These are phyloP conservation scores for Globodera rostochiensis DNA, from an alignment of 1,140 invertebrate genomes.

Conservation along the genomic window DNA sequence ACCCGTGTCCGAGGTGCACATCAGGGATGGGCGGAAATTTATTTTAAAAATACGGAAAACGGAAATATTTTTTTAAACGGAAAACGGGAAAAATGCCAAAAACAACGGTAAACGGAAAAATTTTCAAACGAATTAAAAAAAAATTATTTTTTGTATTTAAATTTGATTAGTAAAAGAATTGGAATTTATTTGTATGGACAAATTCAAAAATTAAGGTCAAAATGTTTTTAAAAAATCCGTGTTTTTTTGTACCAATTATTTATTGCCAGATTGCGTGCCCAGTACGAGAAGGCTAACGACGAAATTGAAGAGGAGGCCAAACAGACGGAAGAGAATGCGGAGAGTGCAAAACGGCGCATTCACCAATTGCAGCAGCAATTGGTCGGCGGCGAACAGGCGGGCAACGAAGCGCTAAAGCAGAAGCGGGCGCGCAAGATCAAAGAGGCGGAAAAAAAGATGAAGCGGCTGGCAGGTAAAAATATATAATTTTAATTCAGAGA, in stretches of 20 bases:
- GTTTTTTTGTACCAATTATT: not conserved
- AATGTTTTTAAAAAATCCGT: not conserved
- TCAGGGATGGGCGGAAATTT: too few relatives aligned
- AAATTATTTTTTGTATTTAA: too few relatives aligned
- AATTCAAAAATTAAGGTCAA: too few relatives aligned
- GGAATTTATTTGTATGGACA: too few relatives aligned
- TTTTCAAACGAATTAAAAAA: too few relatives aligned
- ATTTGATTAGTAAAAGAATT: too few relatives aligned
- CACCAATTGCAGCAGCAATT: conserved; percentile 76
- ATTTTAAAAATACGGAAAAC: too few relatives aligned
- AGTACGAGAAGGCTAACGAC: conserved; percentile 71
- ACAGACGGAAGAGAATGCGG: conserved; percentile 20
- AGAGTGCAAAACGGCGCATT: conserved; percentile 65
- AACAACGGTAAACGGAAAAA: too few relatives aligned
- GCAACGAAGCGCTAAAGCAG: conserved; percentile 73
- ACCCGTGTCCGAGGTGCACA: too few relatives aligned
- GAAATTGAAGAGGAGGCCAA: conserved; percentile 61
- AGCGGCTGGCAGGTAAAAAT: conserved; percentile 67
- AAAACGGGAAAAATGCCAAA: too few relatives aligned
- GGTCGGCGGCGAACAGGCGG: conserved; percentile 76
- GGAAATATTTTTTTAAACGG: too few relatives aligned
- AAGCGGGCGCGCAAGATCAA: conserved; percentile 74
- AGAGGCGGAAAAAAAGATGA: conserved; percentile 74
- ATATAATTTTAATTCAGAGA: conserved; percentile 10
- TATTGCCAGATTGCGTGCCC: conserved; percentile 66